Percentiles rank a stretch among this genome's conserved stretches.
phyloP scores from a whole-genome alignment of 2,113 vertebrate species.

The Columbina picui region DNA sequence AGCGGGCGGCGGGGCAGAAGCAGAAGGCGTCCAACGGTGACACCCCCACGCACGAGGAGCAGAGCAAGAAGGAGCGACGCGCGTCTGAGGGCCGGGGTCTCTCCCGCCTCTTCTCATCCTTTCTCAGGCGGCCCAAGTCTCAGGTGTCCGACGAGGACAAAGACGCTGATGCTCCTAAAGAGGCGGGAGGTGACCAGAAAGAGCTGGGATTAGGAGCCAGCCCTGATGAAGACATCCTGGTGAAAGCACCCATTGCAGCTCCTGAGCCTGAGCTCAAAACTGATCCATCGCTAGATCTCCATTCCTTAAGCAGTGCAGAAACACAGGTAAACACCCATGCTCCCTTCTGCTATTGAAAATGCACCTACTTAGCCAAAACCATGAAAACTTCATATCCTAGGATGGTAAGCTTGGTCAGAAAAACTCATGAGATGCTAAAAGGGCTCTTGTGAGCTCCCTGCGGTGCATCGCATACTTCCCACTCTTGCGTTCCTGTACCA shows the following conservation, averaged over 20 bases:
- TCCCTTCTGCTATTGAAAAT: not conserved
- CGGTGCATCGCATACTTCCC: not conserved
- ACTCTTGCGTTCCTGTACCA: not conserved
- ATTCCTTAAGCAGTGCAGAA: conserved; percentile 93
- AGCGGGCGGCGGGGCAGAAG: conserved; percentile 49
- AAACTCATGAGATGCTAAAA: not conserved
- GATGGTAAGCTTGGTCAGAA: not conserved
- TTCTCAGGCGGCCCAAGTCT: conserved; percentile 90
- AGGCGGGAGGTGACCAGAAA: conserved; percentile 67
- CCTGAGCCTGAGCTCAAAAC: conserved; percentile 94
- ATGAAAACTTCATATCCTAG: not conserved
- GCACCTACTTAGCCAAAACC: not conserved
- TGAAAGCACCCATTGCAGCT: conserved; percentile 96
- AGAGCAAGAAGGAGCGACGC: conserved; percentile 77
- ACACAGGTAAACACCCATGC: conserved; percentile 82
- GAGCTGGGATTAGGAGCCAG: conserved; percentile 66
- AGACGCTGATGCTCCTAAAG: conserved; percentile 68
- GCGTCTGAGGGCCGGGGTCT: conserved; percentile 84
- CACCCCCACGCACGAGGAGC: conserved; percentile 77
- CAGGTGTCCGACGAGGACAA: conserved; percentile 86
- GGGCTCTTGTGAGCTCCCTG: not conserved
- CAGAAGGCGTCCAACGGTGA: conserved; percentile 72
- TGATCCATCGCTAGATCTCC: conserved; percentile 88
- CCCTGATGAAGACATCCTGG: conserved; percentile 76
- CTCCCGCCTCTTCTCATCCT: conserved; percentile 91